Base-by-base conservation (phyloP, 2,888 invertebrate genomes). In the Andrena flavipes region DNA sequence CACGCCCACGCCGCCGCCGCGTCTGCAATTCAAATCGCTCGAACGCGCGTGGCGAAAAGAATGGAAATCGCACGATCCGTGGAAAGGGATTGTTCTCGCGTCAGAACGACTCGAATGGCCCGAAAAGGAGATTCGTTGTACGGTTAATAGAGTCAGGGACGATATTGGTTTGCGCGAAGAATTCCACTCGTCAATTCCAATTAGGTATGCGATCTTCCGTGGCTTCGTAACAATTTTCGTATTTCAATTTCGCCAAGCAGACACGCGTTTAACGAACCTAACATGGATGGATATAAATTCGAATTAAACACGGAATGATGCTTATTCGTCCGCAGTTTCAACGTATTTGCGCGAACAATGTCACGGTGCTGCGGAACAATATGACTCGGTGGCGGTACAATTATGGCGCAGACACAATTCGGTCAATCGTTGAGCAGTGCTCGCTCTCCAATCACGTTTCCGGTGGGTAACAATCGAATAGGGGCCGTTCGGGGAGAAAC, bases 11-110 rank as follows among this genome's bases (percentile, higher is more conserved):
- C 13, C 13, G 10, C 13, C 13, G 10, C 29, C 35, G 8, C 26
- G 0, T 62, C 67, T 68, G 65, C 49, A 65, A 80, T 65, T 80
- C 23, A 65, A 65, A 76, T 76, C 5, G 13, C 3, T 33, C 13
- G 26, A 23, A 59, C 64, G 42, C 64, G 48, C 69, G 23, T 4
- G 30, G 10, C 16, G 33, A 33, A 49, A 59, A 49, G 20, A 42
- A 67, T 76, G 54, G 16, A 54, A 71, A 71, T 76, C 29, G 51
- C 33, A n/a, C 8, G 64, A 49, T 56, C 70, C 29, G 23, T 23
- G 4, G 26, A 23, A 64, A 62, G 35, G 60, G 49, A 71, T 70
- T 60, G 60, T 20, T 72, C 29, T 13, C 51, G 20, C 26, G 42
- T 35, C 10, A 13, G 8, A 23, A 30, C 4, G 29, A 20, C 29